Percentiles rank a stretch among this genome's conserved stretches.
These are phyloP conservation scores for Halocynthia roretzi DNA, from an alignment of 23 tunicate genomes.

Conservation along the genomic window DNA sequence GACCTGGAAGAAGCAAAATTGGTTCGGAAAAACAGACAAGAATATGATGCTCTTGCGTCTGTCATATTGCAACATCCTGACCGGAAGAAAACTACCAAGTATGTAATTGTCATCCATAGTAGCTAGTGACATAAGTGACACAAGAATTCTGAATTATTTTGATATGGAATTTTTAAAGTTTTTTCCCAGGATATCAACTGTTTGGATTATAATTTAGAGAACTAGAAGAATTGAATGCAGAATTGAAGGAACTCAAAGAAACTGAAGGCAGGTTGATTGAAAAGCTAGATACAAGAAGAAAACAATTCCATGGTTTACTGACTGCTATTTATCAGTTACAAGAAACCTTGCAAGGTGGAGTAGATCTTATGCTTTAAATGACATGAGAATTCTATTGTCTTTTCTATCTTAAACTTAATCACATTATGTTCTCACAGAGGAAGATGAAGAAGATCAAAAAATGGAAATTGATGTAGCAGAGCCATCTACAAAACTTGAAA, in stretches of 20 bases:
- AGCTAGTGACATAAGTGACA: no score
- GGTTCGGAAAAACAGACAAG: conserved; percentile 70
- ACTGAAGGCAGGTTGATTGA: conserved; percentile 41
- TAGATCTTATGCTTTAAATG: no score
- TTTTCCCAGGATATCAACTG: not conserved
- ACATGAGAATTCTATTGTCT: no score
- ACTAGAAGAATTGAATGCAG: conserved; percentile 48
- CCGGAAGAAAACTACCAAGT: conserved; percentile 64
- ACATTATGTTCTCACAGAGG: not conserved
- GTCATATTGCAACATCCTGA: conserved; percentile 82
- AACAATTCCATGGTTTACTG: conserved; percentile 80
- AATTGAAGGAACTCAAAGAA: conserved; percentile 40
- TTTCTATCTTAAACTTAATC: not conserved
- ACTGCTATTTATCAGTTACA: conserved; percentile 72
- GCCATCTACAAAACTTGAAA: not conserved
- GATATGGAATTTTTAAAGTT: not conserved
- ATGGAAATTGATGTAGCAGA: conserved; percentile 10
- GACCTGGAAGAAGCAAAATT: conserved; percentile 65
- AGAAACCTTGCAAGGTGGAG: conserved; percentile 23
- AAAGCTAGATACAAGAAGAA: conserved; percentile 59
- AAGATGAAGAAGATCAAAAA: conserved; percentile 7
- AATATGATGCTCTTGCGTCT: conserved; percentile 76
- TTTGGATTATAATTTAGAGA: conserved; percentile 23
- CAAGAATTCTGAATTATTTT: not conserved
- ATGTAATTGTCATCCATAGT: not conserved